Conservation (phyloP, 1,140 invertebrate genomes). For the Diorhabda carinulata region DNA sequence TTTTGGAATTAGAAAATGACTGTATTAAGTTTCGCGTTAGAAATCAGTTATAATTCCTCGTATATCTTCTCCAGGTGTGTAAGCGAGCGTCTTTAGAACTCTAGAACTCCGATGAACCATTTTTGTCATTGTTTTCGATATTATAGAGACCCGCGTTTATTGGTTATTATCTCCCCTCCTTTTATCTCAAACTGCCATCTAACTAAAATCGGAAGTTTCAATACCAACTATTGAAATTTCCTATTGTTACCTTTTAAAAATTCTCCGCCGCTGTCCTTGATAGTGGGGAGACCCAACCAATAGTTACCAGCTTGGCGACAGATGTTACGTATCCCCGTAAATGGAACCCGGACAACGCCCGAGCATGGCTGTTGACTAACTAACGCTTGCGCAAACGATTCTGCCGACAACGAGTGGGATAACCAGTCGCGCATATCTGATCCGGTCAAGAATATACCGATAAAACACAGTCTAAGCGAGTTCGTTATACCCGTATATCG, state of each 20-base stretch:
- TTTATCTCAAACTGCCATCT: background rate
- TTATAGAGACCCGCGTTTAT: background rate
- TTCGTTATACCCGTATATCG: no score
- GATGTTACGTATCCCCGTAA: slow-evolving; percentile 20
- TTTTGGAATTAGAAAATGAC: no score
- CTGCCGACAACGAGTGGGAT: slow-evolving; percentile 31
- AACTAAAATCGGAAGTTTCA: background rate
- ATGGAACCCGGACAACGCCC: slow-evolving; percentile 25
- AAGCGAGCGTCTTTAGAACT: no score
- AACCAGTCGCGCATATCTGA: slow-evolving; percentile 14
- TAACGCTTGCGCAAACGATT: slow-evolving; percentile 26
- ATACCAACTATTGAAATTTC: slow-evolving; percentile 6
- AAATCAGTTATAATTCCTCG: no score
- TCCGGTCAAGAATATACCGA: background rate
- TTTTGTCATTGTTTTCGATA: no score
- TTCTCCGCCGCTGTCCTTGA: slow-evolving; percentile 23
- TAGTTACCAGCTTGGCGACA: slow-evolving; percentile 23
- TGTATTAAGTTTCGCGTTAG: no score
- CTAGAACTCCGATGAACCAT: no score
- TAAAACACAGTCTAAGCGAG: slow-evolving; percentile 3
- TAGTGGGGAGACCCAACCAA: slow-evolving; percentile 33
- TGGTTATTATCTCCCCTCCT: background rate
- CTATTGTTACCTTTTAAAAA: slow-evolving; percentile 8
- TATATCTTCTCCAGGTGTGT: no score
- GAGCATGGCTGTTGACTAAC: slow-evolving; percentile 34